Conservation (phyloP, 2,113 vertebrate species). For the Myotis brandtii region DNA sequence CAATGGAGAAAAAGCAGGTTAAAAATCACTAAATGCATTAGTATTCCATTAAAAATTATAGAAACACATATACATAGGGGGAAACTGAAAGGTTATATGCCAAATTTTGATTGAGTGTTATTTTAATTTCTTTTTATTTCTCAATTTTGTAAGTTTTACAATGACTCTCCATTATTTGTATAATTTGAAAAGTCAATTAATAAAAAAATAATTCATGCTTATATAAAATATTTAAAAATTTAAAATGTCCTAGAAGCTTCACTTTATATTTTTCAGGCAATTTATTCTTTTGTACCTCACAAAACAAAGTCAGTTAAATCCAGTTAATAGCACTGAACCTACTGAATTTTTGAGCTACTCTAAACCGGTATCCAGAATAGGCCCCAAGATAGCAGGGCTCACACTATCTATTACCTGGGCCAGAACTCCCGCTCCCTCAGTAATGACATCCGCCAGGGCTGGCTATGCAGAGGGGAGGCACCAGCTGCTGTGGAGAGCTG, state of each 20-base stretch:
- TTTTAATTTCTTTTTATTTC: slow-evolving; percentile 50
- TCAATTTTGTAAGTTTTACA: slow-evolving; percentile 41
- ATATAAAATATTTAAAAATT: background rate
- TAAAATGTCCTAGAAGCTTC: background rate
- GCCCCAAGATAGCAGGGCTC: background rate
- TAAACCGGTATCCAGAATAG: slow-evolving; percentile 16
- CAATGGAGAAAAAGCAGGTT: background rate
- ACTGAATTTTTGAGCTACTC: slow-evolving; percentile 37
- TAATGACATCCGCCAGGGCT: accelerated
- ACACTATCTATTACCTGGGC: background rate
- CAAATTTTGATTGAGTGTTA: background rate
- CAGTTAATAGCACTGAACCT: background rate
- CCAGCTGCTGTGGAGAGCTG: slow-evolving; percentile 48
- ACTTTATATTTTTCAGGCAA: background rate
- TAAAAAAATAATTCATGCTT: slow-evolving; percentile 24
- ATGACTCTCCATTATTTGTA: background rate
- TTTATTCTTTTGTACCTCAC: slow-evolving; percentile 39
- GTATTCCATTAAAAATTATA: background rate
- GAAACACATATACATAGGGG: background rate
- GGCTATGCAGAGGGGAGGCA: background rate
- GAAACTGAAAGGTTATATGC: slow-evolving; percentile 1
- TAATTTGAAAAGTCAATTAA: slow-evolving; percentile 32
- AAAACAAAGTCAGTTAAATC: slow-evolving; percentile 49
- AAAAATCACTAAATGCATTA: slow-evolving; percentile 1
- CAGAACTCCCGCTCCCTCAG: background rate